These are phyloP conservation scores for Cyrtonyx montezumae DNA, from an alignment of 2,113 vertebrate genomes.

Conservation along the genomic window DNA sequence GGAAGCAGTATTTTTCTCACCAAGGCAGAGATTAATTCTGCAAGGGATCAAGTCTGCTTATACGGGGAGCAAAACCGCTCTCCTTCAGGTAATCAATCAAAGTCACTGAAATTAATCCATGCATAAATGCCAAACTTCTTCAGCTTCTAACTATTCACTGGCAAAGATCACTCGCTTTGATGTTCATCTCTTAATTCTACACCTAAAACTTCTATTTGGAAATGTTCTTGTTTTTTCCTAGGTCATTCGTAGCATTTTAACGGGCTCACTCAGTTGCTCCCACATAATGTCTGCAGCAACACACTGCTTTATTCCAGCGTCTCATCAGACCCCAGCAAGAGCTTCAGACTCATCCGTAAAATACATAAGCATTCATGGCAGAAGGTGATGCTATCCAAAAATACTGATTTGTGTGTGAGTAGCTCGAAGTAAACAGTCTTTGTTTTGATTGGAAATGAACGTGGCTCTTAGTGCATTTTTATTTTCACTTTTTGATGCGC, in stretches of 20 bases:
- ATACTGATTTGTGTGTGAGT: background rate
- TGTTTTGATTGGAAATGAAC: slow-evolving; percentile 7
- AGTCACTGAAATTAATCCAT: background rate
- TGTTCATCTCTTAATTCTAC: slow-evolving; percentile 37
- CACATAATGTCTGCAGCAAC: background rate
- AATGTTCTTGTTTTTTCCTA: background rate
- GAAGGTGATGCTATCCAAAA: slow-evolving; percentile 34
- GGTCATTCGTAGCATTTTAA: background rate
- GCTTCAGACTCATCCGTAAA: slow-evolving; percentile 4
- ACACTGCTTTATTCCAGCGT: slow-evolving; percentile 20
- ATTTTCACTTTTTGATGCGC: background rate
- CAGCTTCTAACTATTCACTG: background rate
- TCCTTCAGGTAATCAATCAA: background rate
- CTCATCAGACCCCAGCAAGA: background rate
- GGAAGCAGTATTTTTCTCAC: background rate
- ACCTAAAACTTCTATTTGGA: slow-evolving; percentile 47
- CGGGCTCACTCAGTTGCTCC: background rate
- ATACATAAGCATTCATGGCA: slow-evolving; percentile 30
- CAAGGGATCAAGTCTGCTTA: background rate
- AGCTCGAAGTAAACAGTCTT: slow-evolving; percentile 30
- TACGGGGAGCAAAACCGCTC: background rate
- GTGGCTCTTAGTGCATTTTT: background rate
- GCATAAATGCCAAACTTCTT: background rate
- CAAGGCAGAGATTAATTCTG: background rate
- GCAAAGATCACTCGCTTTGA: background rate